Percentiles rank a stretch among this genome's conserved stretches.
Conservation (phyloP, 2,113 vertebrate genomes). For the Sigmodon hispidus region DNA sequence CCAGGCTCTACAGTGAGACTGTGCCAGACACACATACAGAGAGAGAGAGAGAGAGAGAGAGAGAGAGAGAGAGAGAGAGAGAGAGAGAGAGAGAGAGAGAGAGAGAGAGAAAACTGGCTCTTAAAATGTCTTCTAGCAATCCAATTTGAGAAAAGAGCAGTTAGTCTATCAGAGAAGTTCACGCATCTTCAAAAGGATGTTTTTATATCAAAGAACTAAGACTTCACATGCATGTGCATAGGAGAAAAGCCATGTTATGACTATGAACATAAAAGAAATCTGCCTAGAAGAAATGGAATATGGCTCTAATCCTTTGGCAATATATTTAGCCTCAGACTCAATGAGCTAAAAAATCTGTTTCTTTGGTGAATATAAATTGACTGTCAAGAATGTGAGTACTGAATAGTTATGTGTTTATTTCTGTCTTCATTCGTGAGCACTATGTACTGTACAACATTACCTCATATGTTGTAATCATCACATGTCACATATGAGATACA, state of each 20-base stretch:
- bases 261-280: conserved; percentile 50
- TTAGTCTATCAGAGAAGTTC: not conserved
- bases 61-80: not conserved
- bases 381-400: conserved; percentile 68
- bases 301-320: conserved; percentile 59
- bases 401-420: conserved; percentile 79
- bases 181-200: not conserved
- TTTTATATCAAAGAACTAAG: conserved; percentile 3
- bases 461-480: conserved; percentile 82
- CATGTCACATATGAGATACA: conserved; percentile 78
- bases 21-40: not conserved
- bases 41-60: no score
- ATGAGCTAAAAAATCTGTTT: conserved; percentile 61
- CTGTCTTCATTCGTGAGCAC: conserved; percentile 78
- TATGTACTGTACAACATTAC: conserved; percentile 81
- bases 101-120: not conserved
- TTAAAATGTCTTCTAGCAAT: not conserved
- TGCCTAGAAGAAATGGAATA: conserved; percentile 29
- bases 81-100: not conserved
- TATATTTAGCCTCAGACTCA: conserved; percentile 48
- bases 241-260: not conserved
- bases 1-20: not conserved
- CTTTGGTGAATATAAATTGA: conserved; percentile 67
- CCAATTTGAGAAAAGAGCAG: conserved; percentile 18
- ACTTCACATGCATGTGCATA: not conserved